A percentile compares a stretch with the other conserved stretches of the same genome.
phyloP scores from a whole-genome alignment of 2,113 vertebrate genomes.

The Calypte anna region DNA sequence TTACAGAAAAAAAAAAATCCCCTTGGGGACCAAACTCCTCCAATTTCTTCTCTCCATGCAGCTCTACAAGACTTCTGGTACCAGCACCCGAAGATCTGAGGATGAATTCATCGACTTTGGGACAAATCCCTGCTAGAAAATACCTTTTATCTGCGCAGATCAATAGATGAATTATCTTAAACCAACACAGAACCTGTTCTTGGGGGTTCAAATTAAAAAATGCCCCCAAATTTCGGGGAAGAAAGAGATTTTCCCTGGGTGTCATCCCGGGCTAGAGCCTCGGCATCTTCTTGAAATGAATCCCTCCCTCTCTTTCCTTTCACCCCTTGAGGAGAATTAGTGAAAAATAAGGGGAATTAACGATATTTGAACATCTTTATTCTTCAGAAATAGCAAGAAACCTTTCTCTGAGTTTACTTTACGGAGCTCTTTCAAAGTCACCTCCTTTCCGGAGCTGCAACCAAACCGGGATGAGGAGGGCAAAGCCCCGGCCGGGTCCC shows the following conservation, averaged over 20 bases:
- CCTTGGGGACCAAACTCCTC: rapidly evolving
- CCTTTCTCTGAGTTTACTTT: neutral
- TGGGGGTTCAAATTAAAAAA: neutral
- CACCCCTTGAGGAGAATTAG: neutral
- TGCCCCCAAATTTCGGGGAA: rapidly evolving
- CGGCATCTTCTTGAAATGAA: neutral
- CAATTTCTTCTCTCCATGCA: neutral
- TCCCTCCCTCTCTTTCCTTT: neutral
- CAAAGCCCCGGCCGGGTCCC: neutral
- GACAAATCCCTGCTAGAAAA: neutral
- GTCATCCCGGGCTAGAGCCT: neutral
- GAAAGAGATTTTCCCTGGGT: neutral
- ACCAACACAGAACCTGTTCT: too few species aligned
- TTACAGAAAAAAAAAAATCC: rapidly evolving
- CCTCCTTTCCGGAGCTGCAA: neutral
- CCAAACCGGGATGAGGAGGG: neutral
- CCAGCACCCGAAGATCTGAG: neutral
- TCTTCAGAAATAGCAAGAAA: neutral
- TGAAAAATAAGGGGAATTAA: neutral
- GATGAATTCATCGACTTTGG: rapidly evolving
- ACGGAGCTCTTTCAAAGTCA: neutral
- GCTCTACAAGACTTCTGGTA: neutral
- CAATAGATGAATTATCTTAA: rapidly evolving
- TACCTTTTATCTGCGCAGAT: rapidly evolving
- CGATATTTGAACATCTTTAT: neutral